Base-by-base conservation (phyloP, 2,113 vertebrate species). In the Cephalopholis sonnerati region DNA sequence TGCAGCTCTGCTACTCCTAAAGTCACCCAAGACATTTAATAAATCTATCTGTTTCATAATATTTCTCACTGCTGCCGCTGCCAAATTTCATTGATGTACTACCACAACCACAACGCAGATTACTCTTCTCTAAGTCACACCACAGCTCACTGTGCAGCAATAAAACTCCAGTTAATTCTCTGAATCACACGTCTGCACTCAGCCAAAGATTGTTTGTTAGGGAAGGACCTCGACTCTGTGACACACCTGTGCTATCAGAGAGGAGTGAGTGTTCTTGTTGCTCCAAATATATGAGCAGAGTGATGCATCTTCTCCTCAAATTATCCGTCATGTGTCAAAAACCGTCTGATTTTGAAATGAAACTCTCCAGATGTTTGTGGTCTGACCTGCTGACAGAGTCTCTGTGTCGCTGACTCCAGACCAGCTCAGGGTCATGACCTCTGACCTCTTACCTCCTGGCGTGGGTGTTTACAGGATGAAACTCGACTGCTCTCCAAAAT, bases 291-390 rank as follows among this genome's bases (percentile, higher is more conserved):
- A 18, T 59, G 58, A 59, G 29, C 58, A 17, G 22, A 44, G n/a
- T n/a, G n/a, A n/a, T n/a, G n/a, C n/a, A n/a, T n/a, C n/a, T n/a
- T n/a, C n/a, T n/a, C n/a, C n/a, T n/a, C n/a, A n/a, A n/a, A n/a
- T n/a, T n/a, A n/a, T n/a, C n/a, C n/a, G n/a, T n/a, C 6, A 46
- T 1, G 41, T 17, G 41, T 65, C n/a, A n/a, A 17, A 25, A 41
- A 9, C 4, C 22, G 4, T 46, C 51, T 44, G 11, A 29, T 32
- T 39, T 53, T 25, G 59, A 75, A 62, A 75, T 75, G 29, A 75
- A 75, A 75, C 61, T 15, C 48, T 41, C 16, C 57, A 16, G 55
- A 4, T 39, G 64, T 74, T 61, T 67, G 17, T 67, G 27, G 39
- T 50, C 48, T 7, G 58, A 63, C 44, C 58, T 25, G 25, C 24